Percentiles rank a stretch among this genome's conserved stretches.
phyloP scores from a whole-genome alignment of 2,113 vertebrate species.

The Herpetotheres cachinnans region DNA sequence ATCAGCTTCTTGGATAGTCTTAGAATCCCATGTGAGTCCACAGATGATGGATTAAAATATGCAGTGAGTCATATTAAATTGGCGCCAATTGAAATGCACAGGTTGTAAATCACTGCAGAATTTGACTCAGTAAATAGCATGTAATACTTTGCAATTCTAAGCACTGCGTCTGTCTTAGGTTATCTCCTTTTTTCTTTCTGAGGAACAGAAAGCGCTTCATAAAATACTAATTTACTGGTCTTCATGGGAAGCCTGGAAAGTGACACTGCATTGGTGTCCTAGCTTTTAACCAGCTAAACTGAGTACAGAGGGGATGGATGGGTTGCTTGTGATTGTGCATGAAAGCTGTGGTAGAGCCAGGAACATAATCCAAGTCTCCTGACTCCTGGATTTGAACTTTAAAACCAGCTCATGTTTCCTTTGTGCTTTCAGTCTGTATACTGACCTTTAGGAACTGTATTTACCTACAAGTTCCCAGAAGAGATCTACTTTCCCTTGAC shows the following conservation, averaged over 20 bases:
- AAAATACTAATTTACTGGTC: neutral
- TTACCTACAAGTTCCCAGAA: conserved; percentile 47
- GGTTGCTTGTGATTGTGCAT: neutral
- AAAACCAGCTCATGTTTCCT: conserved; percentile 53
- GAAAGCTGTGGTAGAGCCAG: conserved; percentile 6
- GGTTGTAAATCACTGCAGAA: conserved; percentile 61
- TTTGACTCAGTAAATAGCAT: conserved; percentile 51
- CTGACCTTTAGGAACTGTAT: conserved; percentile 37
- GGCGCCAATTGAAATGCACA: conserved; percentile 42
- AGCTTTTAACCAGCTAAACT: neutral
- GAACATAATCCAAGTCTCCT: conserved; percentile 39
- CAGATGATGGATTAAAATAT: conserved; percentile 58
- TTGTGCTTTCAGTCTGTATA: conserved; percentile 33
- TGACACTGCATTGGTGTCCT: neutral
- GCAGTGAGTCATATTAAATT: conserved; percentile 46
- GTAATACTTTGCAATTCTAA: conserved; percentile 50
- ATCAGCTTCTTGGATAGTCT: conserved; percentile 23
- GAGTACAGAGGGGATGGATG: neutral
- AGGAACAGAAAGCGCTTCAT: neutral
- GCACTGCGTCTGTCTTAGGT: neutral
- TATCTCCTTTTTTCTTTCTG: neutral
- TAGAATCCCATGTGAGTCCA: conserved; percentile 17
- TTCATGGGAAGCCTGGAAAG: neutral
- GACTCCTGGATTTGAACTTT: conserved; percentile 52
- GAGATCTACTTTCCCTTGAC: conserved; percentile 63